Conservation (phyloP, 1,140 invertebrate species). For the Anastrepha ludens region DNA sequence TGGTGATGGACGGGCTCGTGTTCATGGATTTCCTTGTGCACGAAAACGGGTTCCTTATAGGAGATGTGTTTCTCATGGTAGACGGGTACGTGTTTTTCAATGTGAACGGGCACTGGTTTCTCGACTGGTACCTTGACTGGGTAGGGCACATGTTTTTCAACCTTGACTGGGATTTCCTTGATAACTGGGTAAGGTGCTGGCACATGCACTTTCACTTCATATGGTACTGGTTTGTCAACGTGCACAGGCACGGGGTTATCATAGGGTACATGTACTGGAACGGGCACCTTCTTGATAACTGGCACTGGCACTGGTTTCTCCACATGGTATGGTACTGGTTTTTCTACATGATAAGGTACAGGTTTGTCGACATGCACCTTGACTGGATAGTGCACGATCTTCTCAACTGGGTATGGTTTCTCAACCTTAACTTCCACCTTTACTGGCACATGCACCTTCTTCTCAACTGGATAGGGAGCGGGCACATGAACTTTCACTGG, state of each 20-base stretch:
- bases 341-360: constrained; percentile 80
- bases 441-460: constrained; percentile 80
- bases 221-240: constrained; percentile 78
- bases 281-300: constrained; percentile 77
- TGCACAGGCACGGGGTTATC: constrained; percentile 79
- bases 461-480: constrained; percentile 83
- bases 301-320: constrained; percentile 79
- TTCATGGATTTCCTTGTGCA: constrained; percentile 67
- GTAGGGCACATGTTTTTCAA: constrained; percentile 78
- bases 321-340: constrained; percentile 80
- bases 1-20: constrained; percentile 51
- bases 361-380: constrained; percentile 82
- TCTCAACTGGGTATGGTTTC: constrained; percentile 83
- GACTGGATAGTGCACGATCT: constrained; percentile 82
- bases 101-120: constrained; percentile 74
- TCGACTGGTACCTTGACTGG: constrained; percentile 77
- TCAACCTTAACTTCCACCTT: constrained; percentile 82
- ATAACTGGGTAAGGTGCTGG: constrained; percentile 76
- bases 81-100: constrained; percentile 74
- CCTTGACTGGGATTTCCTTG: constrained; percentile 76
- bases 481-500: constrained; percentile 83
- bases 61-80: constrained; percentile 70
- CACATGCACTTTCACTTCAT: constrained; percentile 77
- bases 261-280: constrained; percentile 76
- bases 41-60: constrained; percentile 72